A percentile compares a stretch with the other conserved stretches of the same genome.
Evolutionary conservation across 2,888 invertebrate species (phyloP).

Genomic region (Cryptocheilus praepositus): DNA sequence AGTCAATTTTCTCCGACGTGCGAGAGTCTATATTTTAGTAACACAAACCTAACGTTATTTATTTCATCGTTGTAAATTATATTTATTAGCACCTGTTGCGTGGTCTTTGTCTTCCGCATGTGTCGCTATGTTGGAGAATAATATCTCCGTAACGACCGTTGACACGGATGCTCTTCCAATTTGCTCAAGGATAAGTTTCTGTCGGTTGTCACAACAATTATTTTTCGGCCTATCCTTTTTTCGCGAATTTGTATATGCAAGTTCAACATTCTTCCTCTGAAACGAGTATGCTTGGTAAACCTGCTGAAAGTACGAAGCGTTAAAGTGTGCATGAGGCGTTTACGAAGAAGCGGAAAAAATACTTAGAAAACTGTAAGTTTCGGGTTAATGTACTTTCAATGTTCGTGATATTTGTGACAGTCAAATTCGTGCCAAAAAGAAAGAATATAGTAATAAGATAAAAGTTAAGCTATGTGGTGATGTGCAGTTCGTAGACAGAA

Average conservation of each 20-base stretch:
- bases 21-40: too few species aligned
- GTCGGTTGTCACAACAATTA: not conserved
- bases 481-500: not conserved
- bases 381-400: slow-evolving; percentile 42
- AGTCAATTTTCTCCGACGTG: too few species aligned
- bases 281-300: too few species aligned
- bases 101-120: too few species aligned
- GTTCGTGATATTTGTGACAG: slow-evolving; percentile 49
- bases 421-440: slow-evolving; percentile 51
- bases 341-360: not conserved
- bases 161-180: too few species aligned
- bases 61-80: too few species aligned
- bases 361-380: slow-evolving; percentile 18
- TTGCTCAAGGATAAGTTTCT: not conserved
- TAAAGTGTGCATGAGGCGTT: not conserved
- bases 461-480: not conserved
- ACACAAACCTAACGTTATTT: too few species aligned
- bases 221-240: not conserved
- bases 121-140: too few species aligned
- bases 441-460: slow-evolving; percentile 18
- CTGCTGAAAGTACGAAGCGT: too few species aligned
- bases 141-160: too few species aligned
- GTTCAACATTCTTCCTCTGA: too few species aligned
- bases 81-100: too few species aligned
- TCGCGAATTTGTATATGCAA: not conserved